A percentile compares a stretch with the other conserved stretches of the same genome.
Conservation (phyloP, 2,797 vertebrate species). For the Clarias pachynema region DNA sequence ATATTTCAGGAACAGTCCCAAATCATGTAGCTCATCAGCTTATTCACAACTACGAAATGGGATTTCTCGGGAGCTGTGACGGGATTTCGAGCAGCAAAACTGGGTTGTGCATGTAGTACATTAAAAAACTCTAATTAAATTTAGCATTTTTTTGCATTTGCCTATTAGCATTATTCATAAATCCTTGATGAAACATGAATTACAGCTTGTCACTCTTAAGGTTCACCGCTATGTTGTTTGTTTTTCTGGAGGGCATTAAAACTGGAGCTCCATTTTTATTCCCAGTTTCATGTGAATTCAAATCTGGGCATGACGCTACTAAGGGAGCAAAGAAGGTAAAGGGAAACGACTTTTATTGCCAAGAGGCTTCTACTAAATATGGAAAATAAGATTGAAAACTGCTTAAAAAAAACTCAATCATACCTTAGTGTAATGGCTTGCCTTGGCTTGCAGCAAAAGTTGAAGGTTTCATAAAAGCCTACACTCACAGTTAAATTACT, state of each 20-base stretch:
- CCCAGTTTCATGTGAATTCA: background rate
- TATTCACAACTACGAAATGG: background rate
- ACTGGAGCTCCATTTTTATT: background rate
- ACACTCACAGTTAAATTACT: slow-evolving; percentile 23
- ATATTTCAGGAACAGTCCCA: slow-evolving; percentile 30
- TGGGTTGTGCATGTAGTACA: background rate
- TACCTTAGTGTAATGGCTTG: slow-evolving; percentile 6
- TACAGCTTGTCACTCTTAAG: background rate
- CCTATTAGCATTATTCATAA: background rate
- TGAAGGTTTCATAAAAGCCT: slow-evolving; percentile 29
- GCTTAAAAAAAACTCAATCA: slow-evolving; percentile 18
- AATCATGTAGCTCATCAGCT: slow-evolving; percentile 16
- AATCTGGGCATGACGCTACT: background rate
- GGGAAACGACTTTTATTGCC: background rate
- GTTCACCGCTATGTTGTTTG: background rate
- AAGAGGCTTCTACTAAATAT: slow-evolving; percentile 8
- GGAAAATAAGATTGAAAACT: background rate
- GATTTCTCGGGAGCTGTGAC: background rate
- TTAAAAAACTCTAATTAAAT: background rate
- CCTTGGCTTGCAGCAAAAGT: slow-evolving; percentile 16
- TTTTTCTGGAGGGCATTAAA: background rate
- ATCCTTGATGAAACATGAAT: background rate
- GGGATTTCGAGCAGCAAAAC: slow-evolving; percentile 7
- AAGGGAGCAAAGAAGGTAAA: background rate
- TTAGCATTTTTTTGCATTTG: background rate